These are phyloP conservation scores for Catocala nupta DNA, from an alignment of 2,888 invertebrate genomes.

Conservation along the genomic window DNA sequence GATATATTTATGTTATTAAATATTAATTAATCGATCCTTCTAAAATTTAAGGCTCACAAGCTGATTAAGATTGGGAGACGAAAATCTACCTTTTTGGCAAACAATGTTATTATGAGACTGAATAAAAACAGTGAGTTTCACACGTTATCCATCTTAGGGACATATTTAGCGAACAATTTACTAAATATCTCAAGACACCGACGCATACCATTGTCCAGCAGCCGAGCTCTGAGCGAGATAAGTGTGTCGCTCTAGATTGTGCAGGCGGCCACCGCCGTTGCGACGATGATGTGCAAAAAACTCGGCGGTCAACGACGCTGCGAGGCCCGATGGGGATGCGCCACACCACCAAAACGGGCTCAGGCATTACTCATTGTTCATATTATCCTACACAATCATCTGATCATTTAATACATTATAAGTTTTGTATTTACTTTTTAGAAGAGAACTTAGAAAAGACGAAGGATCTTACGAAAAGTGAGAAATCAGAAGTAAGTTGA, in stretches of 20 bases:
- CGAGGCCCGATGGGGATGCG: constrained; percentile 76
- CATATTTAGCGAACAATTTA: constrained; percentile 39
- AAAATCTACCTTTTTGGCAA: too few species aligned
- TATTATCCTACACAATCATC: constrained; percentile 31
- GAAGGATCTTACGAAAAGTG: neutral
- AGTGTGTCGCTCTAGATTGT: constrained; percentile 74
- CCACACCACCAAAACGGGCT: constrained; percentile 57
- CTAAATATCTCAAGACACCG: constrained; percentile 40
- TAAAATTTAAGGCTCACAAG: too few species aligned
- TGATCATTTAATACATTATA: constrained; percentile 6
- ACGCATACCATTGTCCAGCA: constrained; percentile 59
- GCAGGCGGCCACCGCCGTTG: constrained; percentile 64
- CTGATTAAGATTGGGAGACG: too few species aligned
- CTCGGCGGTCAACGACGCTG: constrained; percentile 80
- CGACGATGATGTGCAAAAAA: constrained; percentile 74
- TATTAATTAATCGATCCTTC: constrained; percentile 28
- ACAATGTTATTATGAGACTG: too few species aligned
- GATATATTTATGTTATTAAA: constrained; percentile 24
- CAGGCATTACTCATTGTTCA: constrained; percentile 51
- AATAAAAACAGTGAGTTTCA: neutral
- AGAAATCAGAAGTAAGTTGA: neutral
- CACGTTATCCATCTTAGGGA: constrained; percentile 1
- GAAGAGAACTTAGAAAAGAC: neutral
- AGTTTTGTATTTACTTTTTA: neutral
- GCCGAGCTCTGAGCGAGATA: constrained; percentile 53